These are phyloP conservation scores for Bathynomus jamesi DNA, from an alignment of 1,140 invertebrate species.

Conservation along the genomic window DNA sequence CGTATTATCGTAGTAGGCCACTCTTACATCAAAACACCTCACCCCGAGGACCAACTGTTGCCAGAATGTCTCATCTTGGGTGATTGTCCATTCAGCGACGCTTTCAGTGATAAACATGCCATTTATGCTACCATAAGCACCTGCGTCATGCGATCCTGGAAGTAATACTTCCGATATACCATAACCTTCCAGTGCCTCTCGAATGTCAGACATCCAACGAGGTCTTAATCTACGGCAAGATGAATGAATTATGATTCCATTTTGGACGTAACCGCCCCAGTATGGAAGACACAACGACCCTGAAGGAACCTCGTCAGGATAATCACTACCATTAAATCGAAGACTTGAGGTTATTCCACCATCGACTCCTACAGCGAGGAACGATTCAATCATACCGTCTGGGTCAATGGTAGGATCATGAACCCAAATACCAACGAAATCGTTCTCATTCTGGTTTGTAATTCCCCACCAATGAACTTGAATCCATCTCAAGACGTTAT, in stretches of 20 bases:
- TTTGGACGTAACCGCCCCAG: conserved; percentile 40
- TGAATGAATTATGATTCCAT: conserved; percentile 26
- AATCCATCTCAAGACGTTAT: conserved; percentile 28
- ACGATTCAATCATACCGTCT: conserved; percentile 3
- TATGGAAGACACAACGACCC: conserved; percentile 39
- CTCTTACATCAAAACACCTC: conserved; percentile 40
- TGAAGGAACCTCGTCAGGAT: conserved; percentile 13
- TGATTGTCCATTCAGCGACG: conserved; percentile 25
- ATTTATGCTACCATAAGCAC: conserved; percentile 48
- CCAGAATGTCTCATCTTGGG: conserved; percentile 41
- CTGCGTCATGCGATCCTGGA: conserved; percentile 58
- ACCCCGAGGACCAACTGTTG: conserved; percentile 41
- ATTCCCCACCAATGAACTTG: conserved; percentile 37
- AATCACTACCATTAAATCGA: conserved; percentile 26
- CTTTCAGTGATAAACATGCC: conserved; percentile 33
- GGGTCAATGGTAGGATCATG: conserved; percentile 17
- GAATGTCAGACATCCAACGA: conserved; percentile 51
- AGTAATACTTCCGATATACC: conserved; percentile 50
- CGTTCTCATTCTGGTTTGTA: conserved; percentile 5
- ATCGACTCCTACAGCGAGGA: conserved; percentile 1
- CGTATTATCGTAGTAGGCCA: conserved; percentile 35
- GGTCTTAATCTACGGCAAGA: conserved; percentile 49
- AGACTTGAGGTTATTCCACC: conserved; percentile 22
- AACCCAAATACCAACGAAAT: conserved; percentile 34
- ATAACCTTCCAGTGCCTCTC: conserved; percentile 41